phyloP scores from a whole-genome alignment of 2,797 vertebrate species.

The Anomalospiza imberbis region DNA sequence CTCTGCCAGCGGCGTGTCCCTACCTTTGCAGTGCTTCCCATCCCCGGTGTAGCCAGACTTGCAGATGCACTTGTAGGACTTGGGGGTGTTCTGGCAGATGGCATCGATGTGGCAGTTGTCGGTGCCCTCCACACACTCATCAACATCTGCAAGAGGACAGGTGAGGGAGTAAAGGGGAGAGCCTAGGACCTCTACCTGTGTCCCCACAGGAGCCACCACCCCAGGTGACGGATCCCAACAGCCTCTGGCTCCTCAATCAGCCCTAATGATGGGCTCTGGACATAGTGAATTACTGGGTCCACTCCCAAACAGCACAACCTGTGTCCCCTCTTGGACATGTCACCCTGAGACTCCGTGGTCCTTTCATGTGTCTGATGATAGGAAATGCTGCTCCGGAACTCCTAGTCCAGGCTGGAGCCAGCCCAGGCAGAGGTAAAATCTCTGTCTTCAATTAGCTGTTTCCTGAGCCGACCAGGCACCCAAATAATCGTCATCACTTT shows the following conservation, averaged over 20 bases:
- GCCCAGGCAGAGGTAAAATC: slow-evolving; percentile 16
- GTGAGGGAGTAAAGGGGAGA: neutral
- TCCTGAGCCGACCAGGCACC: slow-evolving; percentile 29
- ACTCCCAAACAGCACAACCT: neutral
- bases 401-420: neutral
- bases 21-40: slow-evolving; percentile 98
- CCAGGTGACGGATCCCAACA: neutral
- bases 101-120: slow-evolving; percentile 98
- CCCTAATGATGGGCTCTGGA: neutral
- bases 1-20: accelerated
- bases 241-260: neutral
- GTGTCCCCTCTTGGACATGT: neutral
- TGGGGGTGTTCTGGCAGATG: slow-evolving; percentile 97
- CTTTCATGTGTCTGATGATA: neutral
- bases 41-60: slow-evolving; percentile 97
- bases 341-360: neutral
- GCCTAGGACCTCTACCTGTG: accelerated
- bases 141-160: slow-evolving; percentile 83
- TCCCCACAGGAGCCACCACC: neutral
- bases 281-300: accelerated
- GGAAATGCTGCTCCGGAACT: neutral
- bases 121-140: slow-evolving; percentile 93
- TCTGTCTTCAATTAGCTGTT: slow-evolving; percentile 38
- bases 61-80: slow-evolving; percentile 98
- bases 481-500: neutral